These are phyloP conservation scores for Drosophila yakuba DNA, from an alignment of 1,140 invertebrate species.

Conservation along the genomic window DNA sequence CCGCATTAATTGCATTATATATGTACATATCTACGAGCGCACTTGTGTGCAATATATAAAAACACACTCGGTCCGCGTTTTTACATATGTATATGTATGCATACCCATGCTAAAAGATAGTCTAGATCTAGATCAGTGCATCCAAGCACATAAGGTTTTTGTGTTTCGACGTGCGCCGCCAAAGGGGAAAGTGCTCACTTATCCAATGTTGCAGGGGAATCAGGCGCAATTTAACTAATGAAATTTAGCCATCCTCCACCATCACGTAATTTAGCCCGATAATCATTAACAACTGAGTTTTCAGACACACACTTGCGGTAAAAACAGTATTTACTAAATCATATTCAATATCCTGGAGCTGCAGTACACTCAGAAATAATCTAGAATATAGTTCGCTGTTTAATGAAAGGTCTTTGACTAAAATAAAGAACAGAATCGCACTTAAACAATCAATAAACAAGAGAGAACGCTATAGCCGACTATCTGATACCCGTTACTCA, in stretches of 20 bases:
- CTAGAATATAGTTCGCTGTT: no score
- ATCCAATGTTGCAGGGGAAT: slow-evolving; percentile 19
- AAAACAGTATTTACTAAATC: neutral
- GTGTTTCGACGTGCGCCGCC: slow-evolving; percentile 18
- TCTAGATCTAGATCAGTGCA: slow-evolving; percentile 53
- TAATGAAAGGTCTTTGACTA: neutral
- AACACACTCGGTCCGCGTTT: neutral
- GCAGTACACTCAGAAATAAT: neutral
- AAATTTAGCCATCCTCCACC: slow-evolving; percentile 30
- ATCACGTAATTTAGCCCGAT: slow-evolving; percentile 42
- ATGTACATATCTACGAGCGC: slow-evolving; percentile 7
- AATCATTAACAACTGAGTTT: slow-evolving; percentile 39
- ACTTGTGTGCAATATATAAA: slow-evolving; percentile 7
- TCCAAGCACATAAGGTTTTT: slow-evolving; percentile 32
- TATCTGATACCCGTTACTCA: no score
- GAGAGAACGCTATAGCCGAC: no score
- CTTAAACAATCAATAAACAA: no score
- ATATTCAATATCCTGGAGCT: no score
- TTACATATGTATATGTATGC: neutral
- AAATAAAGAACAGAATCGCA: neutral
- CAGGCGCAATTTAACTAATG: slow-evolving; percentile 43
- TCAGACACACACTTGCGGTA: slow-evolving; percentile 12
- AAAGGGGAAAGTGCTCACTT: slow-evolving; percentile 46
- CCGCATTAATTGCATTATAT: slow-evolving; percentile 46
- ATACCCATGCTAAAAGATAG: slow-evolving; percentile 14